A percentile compares a stretch with the other conserved stretches of the same genome.
Evolutionary conservation across 2,113 vertebrate genomes (phyloP).

Genomic region (Tupaia tana): DNA sequence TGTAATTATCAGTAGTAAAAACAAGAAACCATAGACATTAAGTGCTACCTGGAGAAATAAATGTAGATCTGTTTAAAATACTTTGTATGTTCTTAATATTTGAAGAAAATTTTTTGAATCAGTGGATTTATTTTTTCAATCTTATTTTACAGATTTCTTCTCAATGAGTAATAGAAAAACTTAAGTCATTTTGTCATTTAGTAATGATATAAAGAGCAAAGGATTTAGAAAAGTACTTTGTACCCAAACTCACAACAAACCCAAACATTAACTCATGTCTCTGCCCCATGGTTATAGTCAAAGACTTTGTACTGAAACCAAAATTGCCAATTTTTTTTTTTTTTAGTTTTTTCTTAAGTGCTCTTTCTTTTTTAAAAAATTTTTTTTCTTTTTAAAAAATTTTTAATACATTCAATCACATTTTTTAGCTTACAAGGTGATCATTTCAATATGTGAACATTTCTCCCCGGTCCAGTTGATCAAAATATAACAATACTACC

Average conservation of each 20-base stretch:
- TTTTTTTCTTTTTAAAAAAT: no score
- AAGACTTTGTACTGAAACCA: conserved; percentile 69
- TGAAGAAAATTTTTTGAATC: conserved; percentile 71
- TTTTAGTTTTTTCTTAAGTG: no score
- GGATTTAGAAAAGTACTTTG: not conserved
- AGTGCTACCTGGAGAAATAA: conserved; percentile 60
- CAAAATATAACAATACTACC: no score
- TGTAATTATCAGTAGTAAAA: conserved; percentile 79
- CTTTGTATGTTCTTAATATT: conserved; percentile 61
- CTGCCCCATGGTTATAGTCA: conserved; percentile 56
- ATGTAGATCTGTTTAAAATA: conserved; percentile 19
- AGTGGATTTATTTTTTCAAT: conserved; percentile 80
- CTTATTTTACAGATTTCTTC: conserved; percentile 74
- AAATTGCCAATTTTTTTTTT: conserved; percentile 55
- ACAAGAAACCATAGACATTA: conserved; percentile 75
- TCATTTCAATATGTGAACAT: no score
- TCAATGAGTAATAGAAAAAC: conserved; percentile 36
- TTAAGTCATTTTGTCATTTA: not conserved
- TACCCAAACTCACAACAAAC: not conserved
- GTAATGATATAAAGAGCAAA: not conserved
- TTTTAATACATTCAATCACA: no score
- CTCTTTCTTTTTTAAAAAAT: no score
- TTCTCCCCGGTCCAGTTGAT: no score
- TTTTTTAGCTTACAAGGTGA: no score
- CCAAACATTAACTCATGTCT: conserved; percentile 60